Evolutionary conservation across 2,797 vertebrate species (phyloP).

Genomic region (Diglossa cyanea): DNA sequence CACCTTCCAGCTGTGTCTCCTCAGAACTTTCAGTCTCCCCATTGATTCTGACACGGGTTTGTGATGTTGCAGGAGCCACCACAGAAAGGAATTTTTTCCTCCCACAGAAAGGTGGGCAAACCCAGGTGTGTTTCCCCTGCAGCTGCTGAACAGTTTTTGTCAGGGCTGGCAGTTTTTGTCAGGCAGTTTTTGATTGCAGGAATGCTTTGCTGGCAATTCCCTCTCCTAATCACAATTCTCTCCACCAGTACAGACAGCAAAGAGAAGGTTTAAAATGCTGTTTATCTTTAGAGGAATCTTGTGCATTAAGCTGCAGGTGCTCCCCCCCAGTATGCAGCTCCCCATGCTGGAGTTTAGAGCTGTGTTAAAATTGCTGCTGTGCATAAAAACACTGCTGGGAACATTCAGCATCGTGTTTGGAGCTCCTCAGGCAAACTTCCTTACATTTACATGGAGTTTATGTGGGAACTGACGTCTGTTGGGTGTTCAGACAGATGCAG

Average conservation of each 20-base stretch:
- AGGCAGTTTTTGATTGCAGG: neutral
- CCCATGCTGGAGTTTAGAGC: neutral
- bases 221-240: neutral
- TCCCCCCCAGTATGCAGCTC: neutral
- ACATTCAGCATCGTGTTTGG: neutral
- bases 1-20: neutral
- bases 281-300: neutral
- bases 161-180: too few species aligned
- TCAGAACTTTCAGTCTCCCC: neutral
- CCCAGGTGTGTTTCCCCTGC: neutral
- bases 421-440: neutral
- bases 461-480: neutral
- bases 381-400: neutral
- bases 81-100: neutral
- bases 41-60: fast-evolving
- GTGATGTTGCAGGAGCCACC: neutral
- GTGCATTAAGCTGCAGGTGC: neutral
- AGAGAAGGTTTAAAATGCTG: neutral
- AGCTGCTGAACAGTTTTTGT: neutral
- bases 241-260: neutral
- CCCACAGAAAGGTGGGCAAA: neutral
- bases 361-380: neutral
- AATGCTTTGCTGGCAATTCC: neutral
- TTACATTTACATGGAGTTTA: neutral
- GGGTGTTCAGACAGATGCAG: neutral